Conservation (phyloP, 2,888 invertebrate genomes). For the Mythimna ferrago region DNA sequence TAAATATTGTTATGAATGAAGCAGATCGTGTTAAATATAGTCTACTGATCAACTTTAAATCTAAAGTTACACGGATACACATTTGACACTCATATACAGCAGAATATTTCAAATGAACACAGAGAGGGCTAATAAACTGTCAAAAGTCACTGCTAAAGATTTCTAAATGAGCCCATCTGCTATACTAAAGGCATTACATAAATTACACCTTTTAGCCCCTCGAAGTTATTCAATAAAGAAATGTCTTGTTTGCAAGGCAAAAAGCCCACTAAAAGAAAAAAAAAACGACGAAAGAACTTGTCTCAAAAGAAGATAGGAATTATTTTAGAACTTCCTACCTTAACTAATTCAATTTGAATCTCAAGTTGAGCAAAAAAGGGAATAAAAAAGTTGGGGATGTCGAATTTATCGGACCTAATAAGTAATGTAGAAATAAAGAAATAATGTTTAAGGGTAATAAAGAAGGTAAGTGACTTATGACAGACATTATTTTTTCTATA, state of each 20-base stretch:
- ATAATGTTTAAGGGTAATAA: slow-evolving; percentile 37
- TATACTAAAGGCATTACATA: slow-evolving; percentile 39
- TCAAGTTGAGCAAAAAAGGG: slow-evolving; percentile 55
- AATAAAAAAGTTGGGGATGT: slow-evolving; percentile 49
- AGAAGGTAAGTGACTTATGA: slow-evolving; percentile 39
- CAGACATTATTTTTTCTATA: slow-evolving; percentile 25
- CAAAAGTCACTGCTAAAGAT: not conserved
- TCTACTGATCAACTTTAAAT: not conserved
- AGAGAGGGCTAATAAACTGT: not conserved
- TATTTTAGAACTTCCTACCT: slow-evolving; percentile 63
- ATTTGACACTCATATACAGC: not conserved
- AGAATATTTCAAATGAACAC: not conserved
- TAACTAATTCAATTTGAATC: slow-evolving; percentile 64
- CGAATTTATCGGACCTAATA: slow-evolving; percentile 54
- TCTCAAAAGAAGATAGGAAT: slow-evolving; percentile 61
- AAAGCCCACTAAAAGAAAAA: slow-evolving; percentile 53
- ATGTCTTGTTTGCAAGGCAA: slow-evolving; percentile 53
- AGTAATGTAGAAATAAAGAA: slow-evolving; percentile 31
- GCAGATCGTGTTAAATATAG: not conserved
- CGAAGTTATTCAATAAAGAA: slow-evolving; percentile 63
- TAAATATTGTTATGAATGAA: slow-evolving; percentile 11
- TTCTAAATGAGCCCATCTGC: not conserved
- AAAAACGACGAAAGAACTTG: slow-evolving; percentile 52
- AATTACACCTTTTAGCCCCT: slow-evolving; percentile 44
- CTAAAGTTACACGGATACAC: not conserved